Evolutionary conservation across 37 sponge, comb jelly and placozoan species (phyloP), one percentile per base, ranked within the genome.

Genomic region (Spongia lamella): DNA sequence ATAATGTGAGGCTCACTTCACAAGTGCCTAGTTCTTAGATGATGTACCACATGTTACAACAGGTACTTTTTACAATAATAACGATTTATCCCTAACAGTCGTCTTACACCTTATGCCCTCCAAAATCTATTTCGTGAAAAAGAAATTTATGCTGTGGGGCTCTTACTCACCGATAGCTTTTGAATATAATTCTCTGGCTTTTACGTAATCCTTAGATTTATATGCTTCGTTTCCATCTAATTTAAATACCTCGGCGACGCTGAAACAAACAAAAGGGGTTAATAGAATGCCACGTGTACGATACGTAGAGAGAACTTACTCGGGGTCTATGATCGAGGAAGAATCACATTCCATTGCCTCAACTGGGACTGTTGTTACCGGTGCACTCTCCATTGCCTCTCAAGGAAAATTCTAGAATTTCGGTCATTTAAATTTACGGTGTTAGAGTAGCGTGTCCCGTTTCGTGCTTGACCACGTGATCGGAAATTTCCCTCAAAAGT

Each of bases 141-240:
- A 14, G 16, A 51, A 51, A 51, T 51, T 19, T n/a, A 3, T 2
- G n/a, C 24, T 9, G 3, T 17, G 36, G 16, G 29, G 0, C 34
- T 62, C n/a, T 21, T 24, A 27, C 72, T 57, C 17, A 76, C 84
- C 74, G 16, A 88, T 77, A n/a, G 92, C 87, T 34, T 82, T 31
- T 26, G 84, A 57, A 70, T 91, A 91, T 29, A 71, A 62, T 32
- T 86, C 71, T 9, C 71, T 25, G 20, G 98, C 98, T 30, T 39
- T 47, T 21, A 37, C 38, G 71, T 94, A 97, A 32, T 89, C 76
- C 2, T 80, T 47, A 25, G 59, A 30, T 59, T 80, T 88, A 85
- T 88, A 97, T 6, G 81, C 79, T 17, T 52, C 51, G 52, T 94
- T 94, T 24, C 98, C 98, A 38, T 72, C 34, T 15, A 54, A 56